Evolutionary conservation across 53 echinoderm and acorn worm species (phyloP).

Genomic region (Astropecten irregularis): DNA sequence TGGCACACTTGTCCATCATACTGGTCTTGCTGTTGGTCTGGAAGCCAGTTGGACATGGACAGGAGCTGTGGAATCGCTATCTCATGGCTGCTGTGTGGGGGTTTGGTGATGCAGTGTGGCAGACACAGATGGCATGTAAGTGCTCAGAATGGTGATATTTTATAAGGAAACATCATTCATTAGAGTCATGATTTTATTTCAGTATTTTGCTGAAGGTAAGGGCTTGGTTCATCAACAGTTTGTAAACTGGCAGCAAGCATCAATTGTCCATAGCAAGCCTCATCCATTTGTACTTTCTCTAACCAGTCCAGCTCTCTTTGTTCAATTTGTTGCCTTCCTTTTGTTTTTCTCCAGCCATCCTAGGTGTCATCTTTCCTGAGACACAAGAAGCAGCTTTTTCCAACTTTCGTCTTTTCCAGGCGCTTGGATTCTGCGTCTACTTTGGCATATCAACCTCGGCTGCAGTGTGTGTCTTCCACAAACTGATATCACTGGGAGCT

Average conservation of each 20-base stretch:
- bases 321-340: background rate
- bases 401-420: slow-evolving; percentile 84
- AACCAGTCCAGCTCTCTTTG: too few relatives aligned
- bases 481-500: slow-evolving; percentile 58
- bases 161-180: background rate
- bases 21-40: slow-evolving; percentile 46
- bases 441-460: slow-evolving; percentile 66
- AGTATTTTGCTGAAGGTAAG: too few relatives aligned
- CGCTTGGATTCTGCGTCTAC: slow-evolving; percentile 78
- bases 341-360: slow-evolving; percentile 67
- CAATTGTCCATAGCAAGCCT: too few relatives aligned
- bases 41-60: background rate
- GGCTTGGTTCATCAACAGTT: too few relatives aligned
- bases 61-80: slow-evolving; percentile 49
- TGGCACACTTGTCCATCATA: slow-evolving; percentile 54
- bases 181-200: too few relatives aligned
- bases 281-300: too few relatives aligned
- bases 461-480: slow-evolving; percentile 70
- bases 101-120: slow-evolving; percentile 87
- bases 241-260: too few relatives aligned
- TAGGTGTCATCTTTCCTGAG: slow-evolving; percentile 82
- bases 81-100: slow-evolving; percentile 85
- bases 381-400: slow-evolving; percentile 89
- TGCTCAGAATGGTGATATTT: background rate
- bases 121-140: slow-evolving; percentile 90